Percentiles rank a stretch among this genome's conserved stretches.
These are phyloP conservation scores for Apamea epomidion DNA, from an alignment of 2,888 invertebrate genomes.

Conservation along the genomic window DNA sequence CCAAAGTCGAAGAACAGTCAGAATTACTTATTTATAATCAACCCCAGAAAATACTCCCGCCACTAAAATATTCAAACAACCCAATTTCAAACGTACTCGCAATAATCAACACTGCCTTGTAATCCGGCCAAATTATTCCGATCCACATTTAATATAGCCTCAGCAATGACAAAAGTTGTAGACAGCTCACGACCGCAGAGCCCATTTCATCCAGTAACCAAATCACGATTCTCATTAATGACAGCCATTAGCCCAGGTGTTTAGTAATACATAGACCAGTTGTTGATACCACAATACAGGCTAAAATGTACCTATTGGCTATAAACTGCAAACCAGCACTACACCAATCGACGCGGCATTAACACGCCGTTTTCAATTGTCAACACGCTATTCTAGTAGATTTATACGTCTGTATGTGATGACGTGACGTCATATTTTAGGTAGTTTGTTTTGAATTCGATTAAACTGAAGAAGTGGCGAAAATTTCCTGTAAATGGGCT, in stretches of 20 bases:
- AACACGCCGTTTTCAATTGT: conserved; percentile 60
- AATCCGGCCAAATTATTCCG: conserved; percentile 38
- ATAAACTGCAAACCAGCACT: conserved; percentile 58
- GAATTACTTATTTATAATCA: neutral
- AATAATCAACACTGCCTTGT: conserved; percentile 35
- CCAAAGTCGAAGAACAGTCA: no score
- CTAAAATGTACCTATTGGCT: conserved; percentile 61
- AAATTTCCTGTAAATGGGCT: neutral
- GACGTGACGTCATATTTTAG: conserved; percentile 27
- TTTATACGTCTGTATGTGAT: conserved; percentile 32
- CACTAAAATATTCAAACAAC: conserved; percentile 14
- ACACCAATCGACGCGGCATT: conserved; percentile 60
- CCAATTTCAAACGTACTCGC: conserved; percentile 7
- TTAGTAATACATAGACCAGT: conserved; percentile 61
- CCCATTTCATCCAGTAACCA: conserved; percentile 62
- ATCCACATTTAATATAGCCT: conserved; percentile 56
- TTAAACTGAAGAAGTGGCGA: neutral
- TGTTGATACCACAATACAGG: conserved; percentile 56
- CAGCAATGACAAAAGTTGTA: conserved; percentile 53
- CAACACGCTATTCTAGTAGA: conserved; percentile 47
- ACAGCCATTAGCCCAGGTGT: conserved; percentile 66
- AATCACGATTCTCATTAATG: conserved; percentile 68
- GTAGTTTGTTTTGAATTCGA: conserved; percentile 17
- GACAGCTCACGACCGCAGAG: conserved; percentile 57
- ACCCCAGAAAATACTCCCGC: neutral